Base-by-base conservation (phyloP, 2,888 invertebrate genomes). In the Neelides folsomi region DNA sequence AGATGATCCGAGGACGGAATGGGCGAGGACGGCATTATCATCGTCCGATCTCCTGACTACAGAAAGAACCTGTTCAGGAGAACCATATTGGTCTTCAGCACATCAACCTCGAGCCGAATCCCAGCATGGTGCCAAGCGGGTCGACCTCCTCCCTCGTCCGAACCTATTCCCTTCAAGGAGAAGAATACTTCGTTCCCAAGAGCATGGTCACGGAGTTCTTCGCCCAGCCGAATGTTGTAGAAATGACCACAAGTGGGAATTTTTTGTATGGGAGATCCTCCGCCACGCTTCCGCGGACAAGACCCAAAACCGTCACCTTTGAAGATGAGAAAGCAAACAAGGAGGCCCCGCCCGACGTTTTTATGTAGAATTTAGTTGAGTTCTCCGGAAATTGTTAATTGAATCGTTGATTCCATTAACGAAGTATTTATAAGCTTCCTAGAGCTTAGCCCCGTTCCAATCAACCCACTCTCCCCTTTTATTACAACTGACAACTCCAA, bases 1-100 rank as follows among this genome's bases (percentile, higher is more conserved):
- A 86, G 69, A 77, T 83, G 53, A 71, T 76, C n/a, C 58, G 62
- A 20, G 56, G 60, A 19, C 57, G 58, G 47, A 56, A 61, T n/a
- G 62, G 60, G 35, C 61, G 61, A 7, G 60, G 58, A 15, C 56
- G 61, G 18, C 63, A 60, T 40, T 63, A 64, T 46, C 64, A 63
- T 49, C 57, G 62, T 16, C 64, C 64, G 19, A 64, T 64, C 13
- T 64, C 64, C 56, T 64, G 64, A 64, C 64, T 60, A 48, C 56
- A 59, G 20, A 57, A 58, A 19, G 58, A 49, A 15, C 53, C 55
- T 34, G 53, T 55, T 20, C 56, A 57, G 16, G 64, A 61, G 47
- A 62, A 62, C 49, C 59, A 64, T 47, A 55, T 62, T 52, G 64
- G 60, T 45, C 57, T 60, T 20, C 63, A 63, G 49, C 59, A 62